phyloP scores from a whole-genome alignment of 2,113 vertebrate species.

The Myrmecophaga tridactyla region DNA sequence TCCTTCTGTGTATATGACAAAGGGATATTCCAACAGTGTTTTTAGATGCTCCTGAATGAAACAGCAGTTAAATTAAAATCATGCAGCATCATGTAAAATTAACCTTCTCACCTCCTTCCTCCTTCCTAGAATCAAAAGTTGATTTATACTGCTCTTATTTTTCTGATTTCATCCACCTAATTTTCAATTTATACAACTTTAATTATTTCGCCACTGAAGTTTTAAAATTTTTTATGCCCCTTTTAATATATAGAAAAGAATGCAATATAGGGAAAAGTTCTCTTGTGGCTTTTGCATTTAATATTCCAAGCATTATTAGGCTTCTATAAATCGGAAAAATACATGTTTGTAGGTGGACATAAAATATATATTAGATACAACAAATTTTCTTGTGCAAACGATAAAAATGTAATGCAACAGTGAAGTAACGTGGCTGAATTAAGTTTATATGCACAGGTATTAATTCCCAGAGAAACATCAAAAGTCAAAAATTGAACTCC shows the following conservation, averaged over 20 bases:
- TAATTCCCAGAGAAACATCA: constrained; percentile 46
- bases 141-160: constrained; percentile 47
- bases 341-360: constrained; percentile 7
- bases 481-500: constrained; percentile 49
- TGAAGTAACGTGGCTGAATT: not conserved
- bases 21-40: constrained; percentile 75
- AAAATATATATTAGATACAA: not conserved
- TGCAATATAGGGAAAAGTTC: not conserved
- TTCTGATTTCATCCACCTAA: constrained; percentile 23
- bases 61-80: constrained; percentile 75
- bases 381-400: not conserved
- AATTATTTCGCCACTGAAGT: not conserved
- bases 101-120: constrained; percentile 60
- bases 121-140: constrained; percentile 40
- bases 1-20: constrained; percentile 80
- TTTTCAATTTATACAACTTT: not conserved
- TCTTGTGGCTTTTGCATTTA: not conserved
- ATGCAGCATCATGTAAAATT: constrained; percentile 77
- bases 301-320: not conserved
- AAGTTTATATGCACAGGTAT: not conserved
- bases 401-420: not conserved
- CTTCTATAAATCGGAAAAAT: not conserved
- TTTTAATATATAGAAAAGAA: not conserved
- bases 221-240: not conserved
- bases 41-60: constrained; percentile 72